Conservation (phyloP, 2,888 invertebrate genomes). For the Cephus spinipes region DNA sequence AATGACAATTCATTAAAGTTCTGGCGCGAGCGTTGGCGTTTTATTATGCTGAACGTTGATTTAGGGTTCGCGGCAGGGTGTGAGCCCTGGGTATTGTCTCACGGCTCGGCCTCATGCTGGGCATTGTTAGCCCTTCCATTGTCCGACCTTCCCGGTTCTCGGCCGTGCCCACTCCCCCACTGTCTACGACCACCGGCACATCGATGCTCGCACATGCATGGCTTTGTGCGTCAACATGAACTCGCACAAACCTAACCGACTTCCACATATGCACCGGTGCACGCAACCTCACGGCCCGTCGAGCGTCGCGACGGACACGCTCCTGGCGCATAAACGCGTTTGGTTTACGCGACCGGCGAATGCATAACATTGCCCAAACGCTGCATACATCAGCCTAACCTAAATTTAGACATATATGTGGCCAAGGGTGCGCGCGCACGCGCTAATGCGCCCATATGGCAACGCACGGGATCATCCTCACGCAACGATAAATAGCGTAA, state of each 20-base stretch:
- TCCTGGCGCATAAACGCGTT: constrained; percentile 26
- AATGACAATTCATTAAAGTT: constrained; percentile 57
- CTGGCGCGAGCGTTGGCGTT: constrained; percentile 44
- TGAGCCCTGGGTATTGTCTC: constrained; percentile 57
- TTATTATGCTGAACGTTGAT: constrained; percentile 63
- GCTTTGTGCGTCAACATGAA: neutral
- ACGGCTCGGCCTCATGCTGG: constrained; percentile 53
- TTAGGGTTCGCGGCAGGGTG: constrained; percentile 54
- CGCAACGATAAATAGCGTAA: constrained; percentile 28
- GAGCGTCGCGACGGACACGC: constrained; percentile 4
- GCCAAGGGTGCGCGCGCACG: neutral
- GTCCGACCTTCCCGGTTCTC: constrained; percentile 37
- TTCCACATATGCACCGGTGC: neutral
- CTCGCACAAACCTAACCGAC: neutral
- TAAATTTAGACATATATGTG: neutral
- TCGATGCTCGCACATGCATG: neutral
- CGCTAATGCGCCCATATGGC: neutral
- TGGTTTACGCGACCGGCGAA: constrained; percentile 37
- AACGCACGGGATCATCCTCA: neutral
- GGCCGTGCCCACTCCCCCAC: neutral
- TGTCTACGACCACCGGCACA: neutral
- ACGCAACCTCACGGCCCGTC: neutral
- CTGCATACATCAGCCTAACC: neutral
- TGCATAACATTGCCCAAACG: constrained; percentile 33
- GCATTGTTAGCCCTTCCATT: constrained; percentile 60